phyloP scores from a whole-genome alignment of 2,113 vertebrate genomes.

The Jaculus jaculus region DNA sequence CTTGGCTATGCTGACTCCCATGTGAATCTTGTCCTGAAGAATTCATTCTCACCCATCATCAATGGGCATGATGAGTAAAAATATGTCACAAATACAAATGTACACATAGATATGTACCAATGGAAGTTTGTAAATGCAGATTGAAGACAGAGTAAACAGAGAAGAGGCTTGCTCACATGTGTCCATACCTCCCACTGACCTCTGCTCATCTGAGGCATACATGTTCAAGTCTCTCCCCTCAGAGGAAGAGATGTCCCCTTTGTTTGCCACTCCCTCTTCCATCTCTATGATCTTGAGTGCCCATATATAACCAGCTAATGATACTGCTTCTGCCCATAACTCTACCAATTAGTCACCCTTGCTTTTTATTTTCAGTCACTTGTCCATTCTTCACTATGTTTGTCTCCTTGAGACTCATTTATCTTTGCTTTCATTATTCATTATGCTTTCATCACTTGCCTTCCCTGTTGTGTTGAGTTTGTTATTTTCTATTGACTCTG shows the following conservation, averaged over 20 bases:
- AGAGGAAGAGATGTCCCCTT: neutral
- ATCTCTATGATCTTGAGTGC: neutral
- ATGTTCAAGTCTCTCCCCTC: neutral
- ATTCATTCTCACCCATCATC: neutral
- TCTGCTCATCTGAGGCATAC: neutral
- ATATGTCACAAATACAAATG: neutral
- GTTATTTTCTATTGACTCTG: neutral
- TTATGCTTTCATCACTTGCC: neutral
- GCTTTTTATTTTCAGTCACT: neutral
- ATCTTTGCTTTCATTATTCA: neutral
- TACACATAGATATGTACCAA: neutral
- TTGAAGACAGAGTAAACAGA: neutral
- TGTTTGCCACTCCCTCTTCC: neutral
- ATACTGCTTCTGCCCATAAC: neutral
- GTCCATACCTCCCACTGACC: accelerated
- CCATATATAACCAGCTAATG: neutral
- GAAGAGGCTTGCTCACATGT: accelerated
- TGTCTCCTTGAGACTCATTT: neutral
- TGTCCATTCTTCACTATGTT: neutral
- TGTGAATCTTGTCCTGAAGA: neutral
- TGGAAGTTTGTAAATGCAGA: neutral
- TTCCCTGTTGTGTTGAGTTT: neutral
- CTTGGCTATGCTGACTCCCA: neutral
- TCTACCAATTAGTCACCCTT: neutral
- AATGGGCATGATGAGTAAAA: neutral